Percentiles rank a stretch among this genome's conserved stretches.
phyloP scores from a whole-genome alignment of 37 sponge, comb jelly and placozoan species.

The Dysidea cf. avara region DNA sequence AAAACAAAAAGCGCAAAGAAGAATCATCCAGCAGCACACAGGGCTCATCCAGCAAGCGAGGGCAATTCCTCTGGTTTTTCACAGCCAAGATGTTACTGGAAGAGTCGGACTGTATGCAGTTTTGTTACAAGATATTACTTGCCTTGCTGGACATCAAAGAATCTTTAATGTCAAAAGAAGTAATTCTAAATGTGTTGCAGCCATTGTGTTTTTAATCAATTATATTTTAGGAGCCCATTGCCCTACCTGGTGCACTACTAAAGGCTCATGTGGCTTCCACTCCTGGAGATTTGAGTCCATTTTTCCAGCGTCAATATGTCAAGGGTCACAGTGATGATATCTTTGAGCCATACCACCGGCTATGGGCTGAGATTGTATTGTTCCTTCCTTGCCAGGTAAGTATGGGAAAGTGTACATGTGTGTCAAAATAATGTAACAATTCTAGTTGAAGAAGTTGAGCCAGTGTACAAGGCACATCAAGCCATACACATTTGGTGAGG shows the following conservation, averaged over 20 bases:
- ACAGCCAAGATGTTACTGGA: constrained; percentile 55
- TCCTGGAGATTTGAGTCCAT: constrained; percentile 73
- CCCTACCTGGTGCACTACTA: constrained; percentile 16
- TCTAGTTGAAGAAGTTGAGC: constrained; percentile 67
- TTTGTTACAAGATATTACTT: constrained; percentile 55
- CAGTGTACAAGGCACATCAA: constrained; percentile 33
- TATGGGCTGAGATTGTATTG: constrained; percentile 71
- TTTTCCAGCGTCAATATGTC: constrained; percentile 79
- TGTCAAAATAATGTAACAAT: neutral
- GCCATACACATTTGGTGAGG: constrained; percentile 33
- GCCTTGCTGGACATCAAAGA: constrained; percentile 42
- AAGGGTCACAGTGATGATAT: constrained; percentile 68
- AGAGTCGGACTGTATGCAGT: constrained; percentile 52
- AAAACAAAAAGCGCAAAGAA: constrained; percentile 46
- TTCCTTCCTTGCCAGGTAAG: constrained; percentile 63
- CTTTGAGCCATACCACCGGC: constrained; percentile 56
- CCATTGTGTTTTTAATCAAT: neutral
- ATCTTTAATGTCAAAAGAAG: no score
- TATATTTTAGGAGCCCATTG: neutral
- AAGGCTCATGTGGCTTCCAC: constrained; percentile 29
- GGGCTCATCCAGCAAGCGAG: neutral
- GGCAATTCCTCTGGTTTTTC: constrained; percentile 41
- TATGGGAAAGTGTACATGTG: neutral
- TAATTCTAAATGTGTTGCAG: neutral
- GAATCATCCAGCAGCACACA: no score